Base-by-base conservation (phyloP, 2,888 invertebrate species). In the Entomobrya multifasciata region DNA sequence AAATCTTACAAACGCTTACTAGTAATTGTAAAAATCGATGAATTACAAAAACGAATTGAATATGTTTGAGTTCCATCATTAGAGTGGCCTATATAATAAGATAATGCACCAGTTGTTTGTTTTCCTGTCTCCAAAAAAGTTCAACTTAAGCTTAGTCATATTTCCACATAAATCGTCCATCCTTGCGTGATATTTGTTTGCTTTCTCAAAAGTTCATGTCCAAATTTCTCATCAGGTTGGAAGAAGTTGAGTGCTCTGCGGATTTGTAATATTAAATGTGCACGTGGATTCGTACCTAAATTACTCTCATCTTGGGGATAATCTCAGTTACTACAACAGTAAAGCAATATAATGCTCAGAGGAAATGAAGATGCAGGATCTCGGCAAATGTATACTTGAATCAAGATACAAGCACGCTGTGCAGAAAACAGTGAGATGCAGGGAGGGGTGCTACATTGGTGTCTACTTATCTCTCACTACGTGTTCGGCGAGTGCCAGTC, bases 381-480 rank as follows among this genome's bases (percentile, higher is more conserved):
- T 11, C 4, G 41, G 67, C 36, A 67, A 67, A 17, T 67, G 36
- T 67, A 41, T 60, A 11, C 27, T 13, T 60, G 41, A 41, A 67
- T 30, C n/a, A 30, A 62, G 76, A 52, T 36, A n/a, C 49, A 27
- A 81, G 30, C 55, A 20, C 62, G 60, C 20, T 41, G 27, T 57
- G 57, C 8, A 57, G 41, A 78, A 22, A 60, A 74, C n/a, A 55
- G 36, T 60, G 62, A 49, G 76, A 62, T 65, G 62, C 77, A 77
- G 78, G 78, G 65, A 77, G 70, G 84, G 84, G 77, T 77, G 84
- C 78, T 84, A 65, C 72, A n/a, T 52, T n/a, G n/a, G 57, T 36
- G 47, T 72, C 49, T 49, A 49, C n/a, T 72, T 22, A 49, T 55
- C 57, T 30, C 17, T 10, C 49, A 52, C 22, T 30, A n/a, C 47